Base-by-base conservation (phyloP, 2,113 vertebrate species). In the Gasterosteus aculeatus region DNA sequence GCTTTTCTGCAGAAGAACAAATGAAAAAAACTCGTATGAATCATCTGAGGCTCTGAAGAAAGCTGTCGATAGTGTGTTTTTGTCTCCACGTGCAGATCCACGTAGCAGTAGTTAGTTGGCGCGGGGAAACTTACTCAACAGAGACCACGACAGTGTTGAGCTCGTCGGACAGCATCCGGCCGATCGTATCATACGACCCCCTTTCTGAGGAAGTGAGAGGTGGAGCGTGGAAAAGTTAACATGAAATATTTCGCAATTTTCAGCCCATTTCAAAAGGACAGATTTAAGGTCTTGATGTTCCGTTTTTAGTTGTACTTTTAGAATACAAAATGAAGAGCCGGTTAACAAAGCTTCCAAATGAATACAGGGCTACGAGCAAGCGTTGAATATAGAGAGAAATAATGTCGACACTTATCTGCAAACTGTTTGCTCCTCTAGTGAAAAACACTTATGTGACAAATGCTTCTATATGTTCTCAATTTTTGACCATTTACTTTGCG, bases 141-240 rank as follows among this genome's bases (percentile, higher is more conserved):
- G 96, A 96, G 35, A 98, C 93, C 65, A 99, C 85, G 1, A 99
- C 95, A 0, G 96, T 94, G 1, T 96, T 94, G 80, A 99, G 88
- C 75, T 97, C 95, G 65, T 96, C 93, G 0, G 96, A 95, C 92
- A 97, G 91, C 77, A 89, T 77, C 65, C 91, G 90, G 81, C 93
- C 96, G 51, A 94, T 87, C 10, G 86, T 65, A 82, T 97, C 95
- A 59, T 97, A 98, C 19, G 95, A 84, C 2, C 94, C 93, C 66
- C 85, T 92, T 90, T 94, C 98, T 99, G 82, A 58, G 31, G 58
- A 72, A 58, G 51, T 35, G 54, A 26, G 9, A 10, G 42, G 7
- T 69, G 18, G 31, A 19, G 66, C 31, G 29, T 46, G 41, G 10
- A 16, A 57, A 33, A 22, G 19, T 8, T 10, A 53, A 7, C 19